phyloP scores from a whole-genome alignment of 2,888 invertebrate species.

The Desoria tigrina region DNA sequence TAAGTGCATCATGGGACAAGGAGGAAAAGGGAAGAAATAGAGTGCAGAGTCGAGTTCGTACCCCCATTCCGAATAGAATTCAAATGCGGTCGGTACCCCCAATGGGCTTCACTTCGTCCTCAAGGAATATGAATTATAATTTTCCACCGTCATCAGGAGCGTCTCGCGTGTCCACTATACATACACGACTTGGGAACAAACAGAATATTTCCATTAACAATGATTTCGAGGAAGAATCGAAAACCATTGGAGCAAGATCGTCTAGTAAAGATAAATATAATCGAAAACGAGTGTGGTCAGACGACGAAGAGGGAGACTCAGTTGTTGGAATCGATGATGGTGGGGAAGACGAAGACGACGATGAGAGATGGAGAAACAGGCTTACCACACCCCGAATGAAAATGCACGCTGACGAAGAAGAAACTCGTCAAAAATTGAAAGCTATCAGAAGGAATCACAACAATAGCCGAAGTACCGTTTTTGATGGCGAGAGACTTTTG shows the following conservation, averaged over 20 bases:
- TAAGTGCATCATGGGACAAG: conserved; percentile 67
- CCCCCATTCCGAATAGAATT: conserved; percentile 1
- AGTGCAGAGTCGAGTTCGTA: background rate
- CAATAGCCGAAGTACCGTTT: background rate
- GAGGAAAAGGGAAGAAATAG: conserved; percentile 47
- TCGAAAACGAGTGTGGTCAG: background rate
- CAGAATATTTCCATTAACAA: too few species aligned
- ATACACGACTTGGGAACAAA: too few species aligned
- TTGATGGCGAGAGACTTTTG: background rate
- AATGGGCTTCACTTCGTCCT: too few species aligned
- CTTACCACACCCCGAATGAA: conserved; percentile 73
- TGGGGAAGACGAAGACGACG: conserved; percentile 34
- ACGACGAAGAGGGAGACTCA: background rate
- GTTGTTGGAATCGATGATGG: conserved; percentile 15
- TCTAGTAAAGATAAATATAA: background rate
- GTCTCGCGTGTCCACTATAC: too few species aligned
- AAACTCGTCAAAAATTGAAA: conserved; percentile 62
- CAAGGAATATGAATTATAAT: too few species aligned
- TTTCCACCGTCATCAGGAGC: too few species aligned
- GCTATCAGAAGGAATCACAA: conserved; percentile 13
- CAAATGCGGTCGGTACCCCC: too few species aligned
- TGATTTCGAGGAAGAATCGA: too few species aligned
- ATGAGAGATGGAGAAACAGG: conserved; percentile 56
- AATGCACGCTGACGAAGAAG: conserved; percentile 87
- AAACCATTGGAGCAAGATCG: too few species aligned